These are phyloP conservation scores for Festucalex cinctus DNA, from an alignment of 2,113 vertebrate genomes.

Conservation along the genomic window DNA sequence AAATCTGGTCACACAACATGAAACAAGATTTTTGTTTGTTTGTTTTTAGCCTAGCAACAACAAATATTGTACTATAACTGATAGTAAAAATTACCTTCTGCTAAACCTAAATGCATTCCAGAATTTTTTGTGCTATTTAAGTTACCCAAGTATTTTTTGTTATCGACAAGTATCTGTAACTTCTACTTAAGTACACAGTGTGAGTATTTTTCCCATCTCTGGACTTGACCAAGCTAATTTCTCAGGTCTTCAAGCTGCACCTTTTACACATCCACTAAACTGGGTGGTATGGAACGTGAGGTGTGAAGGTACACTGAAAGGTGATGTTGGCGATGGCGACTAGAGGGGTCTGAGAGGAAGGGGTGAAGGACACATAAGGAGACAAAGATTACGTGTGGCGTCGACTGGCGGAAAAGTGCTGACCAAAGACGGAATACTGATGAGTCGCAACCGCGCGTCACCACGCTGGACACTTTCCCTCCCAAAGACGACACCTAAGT, in stretches of 20 bases:
- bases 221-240: not conserved
- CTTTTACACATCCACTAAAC: slow-evolving; percentile 38
- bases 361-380: slow-evolving; percentile 51
- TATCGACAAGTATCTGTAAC: not conserved
- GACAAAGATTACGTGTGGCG: slow-evolving; percentile 48
- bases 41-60: not conserved
- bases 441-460: slow-evolving; percentile 49
- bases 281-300: slow-evolving; percentile 30
- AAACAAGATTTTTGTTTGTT: too few species aligned
- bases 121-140: too few species aligned
- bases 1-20: too few species aligned
- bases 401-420: slow-evolving; percentile 45
- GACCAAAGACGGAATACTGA: slow-evolving; percentile 52
- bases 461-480: slow-evolving; percentile 31
- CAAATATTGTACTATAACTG: not conserved
- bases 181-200: not conserved
- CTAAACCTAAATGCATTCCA: not conserved
- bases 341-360: slow-evolving; percentile 33
- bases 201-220: not conserved
- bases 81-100: not conserved
- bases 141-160: too few species aligned
- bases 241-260: slow-evolving; percentile 51
- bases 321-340: slow-evolving; percentile 53
- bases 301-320: slow-evolving; percentile 52
- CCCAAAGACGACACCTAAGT: slow-evolving; percentile 14